Evolutionary conservation across 2,888 invertebrate species (phyloP), one percentile per base, ranked within the genome.

Genomic region (Tigriopus californicus): DNA sequence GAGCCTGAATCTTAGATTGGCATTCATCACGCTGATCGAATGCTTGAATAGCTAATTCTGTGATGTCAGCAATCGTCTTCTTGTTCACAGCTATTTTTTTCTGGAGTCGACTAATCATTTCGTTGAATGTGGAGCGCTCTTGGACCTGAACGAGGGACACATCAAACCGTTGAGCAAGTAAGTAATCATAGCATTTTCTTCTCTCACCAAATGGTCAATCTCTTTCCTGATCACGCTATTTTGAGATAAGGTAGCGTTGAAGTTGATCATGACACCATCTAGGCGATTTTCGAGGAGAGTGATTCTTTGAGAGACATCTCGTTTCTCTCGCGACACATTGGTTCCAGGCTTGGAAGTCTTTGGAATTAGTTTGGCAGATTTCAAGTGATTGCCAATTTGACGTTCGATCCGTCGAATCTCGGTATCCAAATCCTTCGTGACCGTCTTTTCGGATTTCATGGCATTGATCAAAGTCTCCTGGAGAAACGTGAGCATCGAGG

Each of bases 31-130:
- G 76, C 70, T 88, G 86, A 71, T 90, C 89, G 67, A 88, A 92
- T 1, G 90, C 85, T 46, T 82, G 74, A 22, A 87, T 90, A 0
- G 90, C 85, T 65, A 85, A 84, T 66, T 91, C 90, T 62, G 92
- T 84, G 61, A 89, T 73, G 67, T 88, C 88, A 65, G 85, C 78
- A 68, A 89, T 86, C 66, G 83, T 79, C 62, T 81, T 81, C 67
- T 90, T 87, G 1, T 88, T 84, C 44, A 79, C 77, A 67, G 81
- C 81, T 55, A 89, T 75, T 60, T 85, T 80, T 24, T 40, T 54
- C 20, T 49, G 58, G 13, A 59, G 15, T 41, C 33, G 56, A 20
- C 33, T 41, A 20, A 59, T 59, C 48, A 59, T 48, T 33, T 78
- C 75, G 70, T 90, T 90, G 71, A 90, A 92, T 65, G 81, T 81